Percentiles rank a stretch among this genome's conserved stretches.
These are phyloP conservation scores for Daphoenositta chrysoptera DNA, from an alignment of 2,113 vertebrate genomes.

Conservation along the genomic window DNA sequence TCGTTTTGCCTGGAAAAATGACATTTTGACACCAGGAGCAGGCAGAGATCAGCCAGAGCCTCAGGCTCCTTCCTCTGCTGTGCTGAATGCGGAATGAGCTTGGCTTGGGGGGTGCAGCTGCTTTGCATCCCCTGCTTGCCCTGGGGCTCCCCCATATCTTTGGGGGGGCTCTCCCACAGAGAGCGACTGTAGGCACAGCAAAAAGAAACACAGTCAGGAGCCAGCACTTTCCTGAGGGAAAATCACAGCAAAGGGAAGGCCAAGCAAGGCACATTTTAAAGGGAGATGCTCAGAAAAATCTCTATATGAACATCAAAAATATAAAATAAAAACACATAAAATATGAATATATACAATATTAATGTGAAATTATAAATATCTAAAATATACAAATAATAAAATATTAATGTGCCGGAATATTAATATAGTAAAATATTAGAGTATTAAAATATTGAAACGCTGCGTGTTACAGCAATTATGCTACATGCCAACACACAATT, in stretches of 20 bases:
- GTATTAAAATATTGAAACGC: not conserved
- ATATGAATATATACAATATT: not conserved
- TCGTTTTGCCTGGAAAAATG: not conserved
- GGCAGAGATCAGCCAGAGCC: not conserved
- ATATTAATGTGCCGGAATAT: not conserved
- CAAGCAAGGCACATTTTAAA: conserved; percentile 22
- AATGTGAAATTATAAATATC: not conserved
- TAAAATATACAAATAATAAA: not conserved
- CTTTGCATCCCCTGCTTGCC: not conserved
- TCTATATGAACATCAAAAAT: not conserved
- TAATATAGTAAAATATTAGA: not conserved
- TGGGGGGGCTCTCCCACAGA: not conserved
- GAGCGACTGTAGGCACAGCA: not conserved
- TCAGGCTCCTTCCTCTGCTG: not conserved
- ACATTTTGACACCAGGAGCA: not conserved
- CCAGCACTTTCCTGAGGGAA: not conserved
- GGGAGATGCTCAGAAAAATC: conserved; percentile 9
- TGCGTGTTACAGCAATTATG: not conserved
- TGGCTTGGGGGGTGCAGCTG: not conserved
- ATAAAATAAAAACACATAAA: not conserved
- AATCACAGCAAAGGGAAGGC: not conserved
- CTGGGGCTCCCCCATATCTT: not conserved
- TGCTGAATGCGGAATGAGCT: not conserved
- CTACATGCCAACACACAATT: not conserved
- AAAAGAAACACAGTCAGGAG: not conserved